These are phyloP conservation scores for Ametastegia equiseti DNA, from an alignment of 2,888 invertebrate species.

Conservation along the genomic window DNA sequence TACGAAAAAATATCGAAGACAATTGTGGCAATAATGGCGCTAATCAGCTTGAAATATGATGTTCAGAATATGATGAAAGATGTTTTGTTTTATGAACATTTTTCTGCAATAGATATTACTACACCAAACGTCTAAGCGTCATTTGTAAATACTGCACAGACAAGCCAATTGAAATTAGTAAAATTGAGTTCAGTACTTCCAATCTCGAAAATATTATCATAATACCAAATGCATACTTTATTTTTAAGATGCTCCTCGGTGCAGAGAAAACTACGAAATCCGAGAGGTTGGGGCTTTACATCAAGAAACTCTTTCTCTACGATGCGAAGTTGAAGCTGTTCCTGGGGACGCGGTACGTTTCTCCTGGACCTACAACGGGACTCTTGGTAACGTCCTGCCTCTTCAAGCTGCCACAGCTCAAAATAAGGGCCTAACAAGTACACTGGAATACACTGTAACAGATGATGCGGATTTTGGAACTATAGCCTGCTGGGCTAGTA, in stretches of 20 bases:
- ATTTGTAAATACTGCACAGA: too few species aligned
- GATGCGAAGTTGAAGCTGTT: constrained; percentile 90
- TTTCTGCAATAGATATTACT: too few species aligned
- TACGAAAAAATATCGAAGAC: too few species aligned
- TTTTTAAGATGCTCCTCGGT: constrained; percentile 85
- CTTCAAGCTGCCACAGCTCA: constrained; percentile 81
- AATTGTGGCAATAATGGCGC: too few species aligned
- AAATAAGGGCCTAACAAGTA: constrained; percentile 76
- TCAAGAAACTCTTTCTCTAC: constrained; percentile 85
- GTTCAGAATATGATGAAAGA: too few species aligned
- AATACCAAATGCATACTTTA: not conserved
- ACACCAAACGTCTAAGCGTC: too few species aligned
- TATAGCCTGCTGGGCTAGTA: constrained; percentile 92
- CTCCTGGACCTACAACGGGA: constrained; percentile 92
- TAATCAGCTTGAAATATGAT: too few species aligned
- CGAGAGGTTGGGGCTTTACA: constrained; percentile 86
- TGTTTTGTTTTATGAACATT: too few species aligned
- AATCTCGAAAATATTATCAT: not conserved
- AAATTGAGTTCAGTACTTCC: too few species aligned
- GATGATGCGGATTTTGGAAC: constrained; percentile 85
- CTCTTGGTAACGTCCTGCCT: constrained; percentile 85
- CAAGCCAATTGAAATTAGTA: too few species aligned
- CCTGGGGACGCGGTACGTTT: constrained; percentile 85
- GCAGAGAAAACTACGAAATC: constrained; percentile 84
- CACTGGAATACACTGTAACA: constrained; percentile 79